Percentiles rank a stretch among this genome's conserved stretches.
These are phyloP conservation scores for Mesitornis unicolor DNA, from an alignment of 2,113 vertebrate species.

Conservation along the genomic window DNA sequence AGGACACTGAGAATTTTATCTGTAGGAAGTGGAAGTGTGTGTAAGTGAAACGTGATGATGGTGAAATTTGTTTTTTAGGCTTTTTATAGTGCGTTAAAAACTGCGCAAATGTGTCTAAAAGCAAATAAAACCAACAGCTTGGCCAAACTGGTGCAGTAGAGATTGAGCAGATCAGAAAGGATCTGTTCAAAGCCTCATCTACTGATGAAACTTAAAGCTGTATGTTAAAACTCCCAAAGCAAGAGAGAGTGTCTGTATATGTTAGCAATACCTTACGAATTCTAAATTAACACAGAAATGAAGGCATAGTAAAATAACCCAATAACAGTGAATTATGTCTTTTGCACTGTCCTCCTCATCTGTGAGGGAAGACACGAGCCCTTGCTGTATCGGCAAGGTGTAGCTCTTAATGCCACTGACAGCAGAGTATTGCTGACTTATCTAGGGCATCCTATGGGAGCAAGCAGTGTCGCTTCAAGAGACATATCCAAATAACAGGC, in stretches of 20 bases:
- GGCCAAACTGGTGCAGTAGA: constrained; percentile 14
- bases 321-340: neutral
- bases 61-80: neutral
- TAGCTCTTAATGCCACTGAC: neutral
- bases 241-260: neutral
- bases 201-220: neutral
- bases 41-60: neutral
- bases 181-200: neutral
- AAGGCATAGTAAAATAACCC: neutral
- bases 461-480: neutral
- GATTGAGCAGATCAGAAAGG: neutral
- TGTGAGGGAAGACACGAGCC: neutral
- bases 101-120: constrained; percentile 34
- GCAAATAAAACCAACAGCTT: constrained; percentile 29
- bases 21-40: neutral
- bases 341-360: neutral
- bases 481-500: neutral
- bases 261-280: neutral
- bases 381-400: neutral
- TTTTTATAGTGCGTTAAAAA: constrained; percentile 49
- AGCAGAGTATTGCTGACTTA: constrained; percentile 1
- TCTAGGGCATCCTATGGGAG: constrained; percentile 26
- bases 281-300: neutral
- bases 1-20: neutral
- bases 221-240: constrained; percentile 12